Conservation (phyloP, 2,797 vertebrate genomes). For the Coranthus polyacanthus region DNA sequence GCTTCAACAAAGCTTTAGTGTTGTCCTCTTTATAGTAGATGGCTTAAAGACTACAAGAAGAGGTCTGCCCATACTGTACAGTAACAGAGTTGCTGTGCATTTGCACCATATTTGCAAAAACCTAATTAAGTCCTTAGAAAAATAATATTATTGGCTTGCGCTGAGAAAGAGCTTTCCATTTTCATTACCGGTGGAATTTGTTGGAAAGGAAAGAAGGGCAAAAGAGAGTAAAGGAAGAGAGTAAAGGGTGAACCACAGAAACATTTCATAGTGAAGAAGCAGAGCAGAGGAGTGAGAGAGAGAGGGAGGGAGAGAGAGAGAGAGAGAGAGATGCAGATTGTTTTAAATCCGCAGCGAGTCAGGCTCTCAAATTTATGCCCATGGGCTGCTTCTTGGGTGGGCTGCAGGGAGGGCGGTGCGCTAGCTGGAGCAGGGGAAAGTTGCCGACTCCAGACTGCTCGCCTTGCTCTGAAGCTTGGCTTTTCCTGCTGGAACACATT, state of each 20-base stretch:
- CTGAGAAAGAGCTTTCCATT: constrained; percentile 77
- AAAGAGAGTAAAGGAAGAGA: constrained; percentile 62
- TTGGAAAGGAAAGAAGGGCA: constrained; percentile 71
- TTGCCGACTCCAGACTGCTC: constrained; percentile 83
- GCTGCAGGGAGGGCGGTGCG: constrained; percentile 85
- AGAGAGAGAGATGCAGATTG: constrained; percentile 84
- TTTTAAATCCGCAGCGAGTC: constrained; percentile 88
- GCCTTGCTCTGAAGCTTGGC: constrained; percentile 79
- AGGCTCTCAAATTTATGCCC: constrained; percentile 93
- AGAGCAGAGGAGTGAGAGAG: constrained; percentile 54
- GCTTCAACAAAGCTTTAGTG: constrained; percentile 32
- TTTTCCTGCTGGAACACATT: constrained; percentile 87
- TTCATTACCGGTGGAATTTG: constrained; percentile 82
- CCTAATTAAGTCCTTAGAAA: constrained; percentile 75
- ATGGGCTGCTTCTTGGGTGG: constrained; percentile 97
- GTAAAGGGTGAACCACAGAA: constrained; percentile 65
- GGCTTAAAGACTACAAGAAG: constrained; percentile 1
- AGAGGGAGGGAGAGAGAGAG: constrained; percentile 56
- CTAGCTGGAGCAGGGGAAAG: constrained; percentile 82
- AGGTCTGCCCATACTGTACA: not conserved
- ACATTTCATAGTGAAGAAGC: constrained; percentile 58
- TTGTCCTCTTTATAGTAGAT: constrained; percentile 31
- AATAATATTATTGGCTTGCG: constrained; percentile 83
- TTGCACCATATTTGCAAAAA: constrained; percentile 65
- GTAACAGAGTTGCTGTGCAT: constrained; percentile 44